A percentile compares a stretch with the other conserved stretches of the same genome.
Evolutionary conservation across 2,113 vertebrate genomes (phyloP).

Genomic region (Toxostoma redivivum): DNA sequence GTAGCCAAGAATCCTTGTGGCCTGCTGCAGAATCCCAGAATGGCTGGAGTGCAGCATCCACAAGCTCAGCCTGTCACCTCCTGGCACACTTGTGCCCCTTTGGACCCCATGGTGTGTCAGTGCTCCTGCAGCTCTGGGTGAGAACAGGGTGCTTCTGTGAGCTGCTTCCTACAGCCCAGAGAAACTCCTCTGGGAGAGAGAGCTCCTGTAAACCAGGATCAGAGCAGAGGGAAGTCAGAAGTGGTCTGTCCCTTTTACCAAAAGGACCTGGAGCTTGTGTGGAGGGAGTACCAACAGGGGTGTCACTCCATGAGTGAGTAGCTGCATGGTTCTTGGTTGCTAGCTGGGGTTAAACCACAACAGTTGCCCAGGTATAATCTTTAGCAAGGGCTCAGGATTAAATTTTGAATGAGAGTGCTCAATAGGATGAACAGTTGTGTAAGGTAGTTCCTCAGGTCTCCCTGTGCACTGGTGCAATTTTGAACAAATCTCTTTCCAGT

Average conservation of each 20-base stretch:
- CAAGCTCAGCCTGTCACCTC: background rate
- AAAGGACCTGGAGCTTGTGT: background rate
- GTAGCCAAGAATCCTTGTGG: background rate
- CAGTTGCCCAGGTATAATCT: background rate
- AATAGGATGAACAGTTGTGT: accelerated
- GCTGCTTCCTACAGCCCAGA: accelerated
- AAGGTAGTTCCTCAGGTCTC: background rate
- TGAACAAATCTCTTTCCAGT: background rate
- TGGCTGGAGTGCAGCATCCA: background rate
- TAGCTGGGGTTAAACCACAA: background rate
- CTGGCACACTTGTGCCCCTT: accelerated
- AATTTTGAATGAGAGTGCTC: background rate
- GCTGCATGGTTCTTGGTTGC: background rate
- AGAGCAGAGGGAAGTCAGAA: background rate
- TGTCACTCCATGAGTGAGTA: background rate
- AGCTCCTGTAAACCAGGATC: background rate
- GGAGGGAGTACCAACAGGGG: background rate
- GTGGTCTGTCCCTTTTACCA: background rate
- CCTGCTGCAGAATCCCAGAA: background rate
- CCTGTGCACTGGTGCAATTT: background rate
- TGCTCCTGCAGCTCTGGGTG: background rate
- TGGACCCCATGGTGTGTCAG: background rate
- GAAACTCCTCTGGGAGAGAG: background rate
- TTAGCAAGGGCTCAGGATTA: background rate
- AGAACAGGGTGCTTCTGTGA: background rate